Conservation (phyloP, 2,113 vertebrate genomes). For the Phyllostomus hastatus region DNA sequence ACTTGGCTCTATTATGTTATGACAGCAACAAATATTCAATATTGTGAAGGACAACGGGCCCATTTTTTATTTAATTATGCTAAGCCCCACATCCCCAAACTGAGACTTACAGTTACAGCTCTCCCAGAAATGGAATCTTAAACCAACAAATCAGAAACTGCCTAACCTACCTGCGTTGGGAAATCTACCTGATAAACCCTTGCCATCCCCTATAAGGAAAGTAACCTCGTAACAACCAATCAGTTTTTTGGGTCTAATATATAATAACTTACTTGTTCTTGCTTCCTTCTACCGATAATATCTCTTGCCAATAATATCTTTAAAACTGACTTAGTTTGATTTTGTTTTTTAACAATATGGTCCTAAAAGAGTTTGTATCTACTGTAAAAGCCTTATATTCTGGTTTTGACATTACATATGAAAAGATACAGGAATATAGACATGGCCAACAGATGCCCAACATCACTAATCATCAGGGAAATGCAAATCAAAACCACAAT, state of each 20-base stretch:
- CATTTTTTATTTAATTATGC: neutral
- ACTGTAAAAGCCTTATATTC: neutral
- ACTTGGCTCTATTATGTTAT: neutral
- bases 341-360: neutral
- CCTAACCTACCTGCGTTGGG: neutral
- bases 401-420: neutral
- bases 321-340: neutral
- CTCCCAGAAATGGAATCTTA: neutral
- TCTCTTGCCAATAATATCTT: neutral
- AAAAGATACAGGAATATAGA: neutral
- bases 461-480: neutral
- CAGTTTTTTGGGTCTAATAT: neutral
- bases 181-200: neutral
- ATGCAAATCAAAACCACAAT: neutral
- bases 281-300: neutral
- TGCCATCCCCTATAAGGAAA: neutral
- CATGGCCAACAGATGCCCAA: neutral
- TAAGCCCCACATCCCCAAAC: neutral
- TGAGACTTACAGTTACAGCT: neutral
- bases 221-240: neutral
- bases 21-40: neutral
- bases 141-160: neutral
- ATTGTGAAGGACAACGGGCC: neutral
- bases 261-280: neutral
- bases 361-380: neutral